phyloP scores from a whole-genome alignment of 1,140 invertebrate species.

The Hestina assimilis region DNA sequence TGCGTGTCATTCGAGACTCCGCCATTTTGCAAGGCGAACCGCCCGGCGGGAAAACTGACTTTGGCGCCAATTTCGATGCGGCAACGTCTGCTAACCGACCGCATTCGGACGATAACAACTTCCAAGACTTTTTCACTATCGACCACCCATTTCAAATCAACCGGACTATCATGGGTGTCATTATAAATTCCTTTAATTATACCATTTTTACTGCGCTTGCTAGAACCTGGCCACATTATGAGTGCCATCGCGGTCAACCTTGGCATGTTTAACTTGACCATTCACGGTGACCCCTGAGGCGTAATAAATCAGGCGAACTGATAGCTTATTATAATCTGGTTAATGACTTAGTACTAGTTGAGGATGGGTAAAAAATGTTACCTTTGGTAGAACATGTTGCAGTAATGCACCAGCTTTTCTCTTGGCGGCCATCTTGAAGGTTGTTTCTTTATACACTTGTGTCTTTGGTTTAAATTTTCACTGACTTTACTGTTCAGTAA shows the following conservation, averaged over 20 bases:
- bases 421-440: constrained; percentile 74
- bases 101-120: constrained; percentile 38
- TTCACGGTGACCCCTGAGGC: constrained; percentile 29
- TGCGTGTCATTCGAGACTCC: constrained; percentile 69
- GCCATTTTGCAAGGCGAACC: constrained; percentile 74
- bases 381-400: constrained; percentile 78
- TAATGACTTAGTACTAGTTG: constrained; percentile 25
- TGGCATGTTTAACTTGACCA: constrained; percentile 46
- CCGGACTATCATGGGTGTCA: constrained; percentile 40
- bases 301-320: constrained; percentile 9
- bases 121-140: constrained; percentile 26
- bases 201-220: constrained; percentile 58
- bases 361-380: constrained; percentile 53
- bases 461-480: constrained; percentile 56
- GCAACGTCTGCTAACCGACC: constrained; percentile 51
- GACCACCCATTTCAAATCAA: constrained; percentile 30
- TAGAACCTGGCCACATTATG: constrained; percentile 46
- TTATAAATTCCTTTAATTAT: constrained; percentile 70
- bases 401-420: constrained; percentile 77
- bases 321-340: constrained; percentile 13
- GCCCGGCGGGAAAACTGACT: constrained; percentile 72
- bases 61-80: constrained; percentile 74
- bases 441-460: constrained; percentile 51
- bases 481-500: constrained; percentile 47
- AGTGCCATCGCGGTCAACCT: constrained; percentile 48